A percentile compares a stretch with the other conserved stretches of the same genome.
Evolutionary conservation across 2,888 invertebrate genomes (phyloP).

Genomic region (Selenia dentaria): DNA sequence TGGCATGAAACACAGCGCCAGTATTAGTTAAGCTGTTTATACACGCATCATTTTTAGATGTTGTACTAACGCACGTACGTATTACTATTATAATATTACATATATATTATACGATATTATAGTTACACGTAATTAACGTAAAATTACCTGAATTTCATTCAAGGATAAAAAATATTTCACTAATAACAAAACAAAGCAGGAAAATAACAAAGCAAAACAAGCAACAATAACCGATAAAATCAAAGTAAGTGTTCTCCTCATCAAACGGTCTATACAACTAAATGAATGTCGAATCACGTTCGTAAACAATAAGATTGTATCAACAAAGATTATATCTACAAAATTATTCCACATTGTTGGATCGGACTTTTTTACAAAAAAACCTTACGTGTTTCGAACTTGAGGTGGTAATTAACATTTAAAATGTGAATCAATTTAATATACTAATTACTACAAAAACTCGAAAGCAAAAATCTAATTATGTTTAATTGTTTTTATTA

Average conservation of each 20-base stretch:
- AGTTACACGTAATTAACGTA: too few relatives aligned
- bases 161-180: too few relatives aligned
- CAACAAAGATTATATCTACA: conserved; percentile 24
- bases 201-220: too few relatives aligned
- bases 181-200: too few relatives aligned
- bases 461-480: conserved; percentile 31
- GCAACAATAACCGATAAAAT: conserved; percentile 6
- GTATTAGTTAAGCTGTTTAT: too few relatives aligned
- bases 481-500: background rate
- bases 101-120: too few relatives aligned
- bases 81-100: too few relatives aligned
- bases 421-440: conserved; percentile 65
- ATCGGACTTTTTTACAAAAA: too few relatives aligned
- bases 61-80: too few relatives aligned
- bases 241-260: background rate
- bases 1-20: too few relatives aligned
- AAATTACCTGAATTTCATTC: too few relatives aligned
- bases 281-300: conserved; percentile 26
- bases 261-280: background rate
- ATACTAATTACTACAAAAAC: conserved; percentile 37
- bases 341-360: background rate
- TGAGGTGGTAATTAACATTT: conserved; percentile 65
- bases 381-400: conserved; percentile 35
- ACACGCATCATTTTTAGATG: too few relatives aligned
- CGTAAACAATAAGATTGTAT: conserved; percentile 16